Percentiles rank a stretch among this genome's conserved stretches.
Conservation (phyloP, 2,797 vertebrate species). For the Neostethus bicornis region DNA sequence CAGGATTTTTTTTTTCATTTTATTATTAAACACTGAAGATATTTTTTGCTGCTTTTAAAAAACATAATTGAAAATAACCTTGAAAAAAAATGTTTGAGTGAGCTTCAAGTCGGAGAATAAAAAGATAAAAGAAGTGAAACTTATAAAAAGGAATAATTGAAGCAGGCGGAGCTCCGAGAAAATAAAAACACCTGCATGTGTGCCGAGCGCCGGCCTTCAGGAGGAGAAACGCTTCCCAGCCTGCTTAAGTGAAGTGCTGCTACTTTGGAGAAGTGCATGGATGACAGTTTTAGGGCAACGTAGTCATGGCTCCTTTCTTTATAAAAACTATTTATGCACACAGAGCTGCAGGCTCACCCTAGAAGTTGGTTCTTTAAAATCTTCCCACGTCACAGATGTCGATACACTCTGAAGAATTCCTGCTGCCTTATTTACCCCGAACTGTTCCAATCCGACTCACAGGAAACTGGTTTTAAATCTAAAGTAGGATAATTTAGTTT, state of each 20-base stretch:
- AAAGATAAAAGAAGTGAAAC: too few relatives aligned
- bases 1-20: too few relatives aligned
- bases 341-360: constrained; percentile 21
- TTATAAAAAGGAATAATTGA: constrained; percentile 18
- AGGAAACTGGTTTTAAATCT: not conserved
- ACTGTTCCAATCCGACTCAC: constrained; percentile 1
- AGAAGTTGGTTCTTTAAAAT: constrained; percentile 50
- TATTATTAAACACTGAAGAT: too few relatives aligned
- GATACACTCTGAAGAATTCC: constrained; percentile 24
- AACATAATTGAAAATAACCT: not conserved
- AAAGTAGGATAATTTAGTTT: too few relatives aligned
- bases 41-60: too few relatives aligned
- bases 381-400: constrained; percentile 30
- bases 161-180: constrained; percentile 30
- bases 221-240: constrained; percentile 22
- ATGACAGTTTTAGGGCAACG: constrained; percentile 74
- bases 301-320: constrained; percentile 44
- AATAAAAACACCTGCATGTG: constrained; percentile 7
- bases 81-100: constrained; percentile 10
- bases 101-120: too few relatives aligned
- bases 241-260: constrained; percentile 50
- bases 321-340: constrained; percentile 42
- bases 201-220: constrained; percentile 27
- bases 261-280: constrained; percentile 43
- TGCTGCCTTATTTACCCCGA: constrained; percentile 17